A percentile compares a stretch with the other conserved stretches of the same genome.
Evolutionary conservation across 2,888 invertebrate genomes (phyloP).

Genomic region (Drosophila mettleri): DNA sequence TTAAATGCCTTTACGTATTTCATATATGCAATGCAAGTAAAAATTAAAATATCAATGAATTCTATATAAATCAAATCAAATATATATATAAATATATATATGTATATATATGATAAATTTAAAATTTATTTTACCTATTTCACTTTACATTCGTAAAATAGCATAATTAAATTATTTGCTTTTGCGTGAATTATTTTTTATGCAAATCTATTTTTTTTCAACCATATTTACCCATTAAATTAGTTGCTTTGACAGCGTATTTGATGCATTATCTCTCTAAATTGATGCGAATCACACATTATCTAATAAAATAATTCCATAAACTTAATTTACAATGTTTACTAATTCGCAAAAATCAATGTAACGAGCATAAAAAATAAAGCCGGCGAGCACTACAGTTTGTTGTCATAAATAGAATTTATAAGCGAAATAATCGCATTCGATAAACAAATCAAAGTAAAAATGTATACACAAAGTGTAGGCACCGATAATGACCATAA

Average conservation of each 20-base stretch:
- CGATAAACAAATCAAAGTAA: conserved; percentile 13
- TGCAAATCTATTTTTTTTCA: neutral
- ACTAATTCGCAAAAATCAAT: neutral
- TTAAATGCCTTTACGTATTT: neutral
- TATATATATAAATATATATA: too few species aligned
- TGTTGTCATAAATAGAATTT: conserved; percentile 4
- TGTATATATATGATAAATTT: too few species aligned
- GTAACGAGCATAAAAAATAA: conserved; percentile 3
- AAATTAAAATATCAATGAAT: neutral
- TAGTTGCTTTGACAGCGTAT: neutral
- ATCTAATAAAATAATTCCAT: conserved; percentile 1
- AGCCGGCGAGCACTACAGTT: conserved; percentile 2
- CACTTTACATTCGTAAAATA: neutral
- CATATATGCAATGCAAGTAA: neutral
- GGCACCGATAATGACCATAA: conserved; percentile 49
- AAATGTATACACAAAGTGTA: conserved; percentile 11
- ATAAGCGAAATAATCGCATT: conserved; percentile 10
- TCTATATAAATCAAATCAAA: neutral
- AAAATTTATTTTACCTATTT: too few species aligned
- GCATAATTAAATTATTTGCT: neutral
- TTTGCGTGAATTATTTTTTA: neutral
- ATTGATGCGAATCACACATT: too few species aligned
- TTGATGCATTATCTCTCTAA: neutral
- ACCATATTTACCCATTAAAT: neutral
- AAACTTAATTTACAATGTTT: neutral